Conservation (phyloP, 2,888 invertebrate genomes). For the Drosophila lutescens region DNA sequence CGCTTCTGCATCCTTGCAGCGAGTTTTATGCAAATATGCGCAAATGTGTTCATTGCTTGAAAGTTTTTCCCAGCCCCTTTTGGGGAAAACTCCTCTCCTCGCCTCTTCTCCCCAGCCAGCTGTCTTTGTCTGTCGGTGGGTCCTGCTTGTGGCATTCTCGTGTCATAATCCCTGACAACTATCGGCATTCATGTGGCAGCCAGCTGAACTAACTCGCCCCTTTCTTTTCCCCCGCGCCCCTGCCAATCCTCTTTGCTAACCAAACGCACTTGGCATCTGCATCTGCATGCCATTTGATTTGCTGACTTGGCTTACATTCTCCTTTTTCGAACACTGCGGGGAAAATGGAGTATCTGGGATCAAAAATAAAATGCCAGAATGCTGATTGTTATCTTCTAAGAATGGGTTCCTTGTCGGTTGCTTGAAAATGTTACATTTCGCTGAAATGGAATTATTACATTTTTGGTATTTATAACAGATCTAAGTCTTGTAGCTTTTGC, state of each 20-base stretch:
- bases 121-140: conserved; percentile 14
- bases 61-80: conserved; percentile 55
- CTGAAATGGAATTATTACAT: too few relatives aligned
- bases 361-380: too few relatives aligned
- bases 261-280: conserved; percentile 41
- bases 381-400: not conserved
- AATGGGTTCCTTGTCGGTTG: not conserved
- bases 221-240: not conserved
- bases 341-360: not conserved
- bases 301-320: conserved; percentile 49
- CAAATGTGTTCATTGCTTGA: conserved; percentile 76
- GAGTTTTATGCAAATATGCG: conserved; percentile 77
- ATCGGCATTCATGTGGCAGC: conserved; percentile 69
- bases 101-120: not conserved
- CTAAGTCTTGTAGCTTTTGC: too few relatives aligned
- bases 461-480: too few relatives aligned
- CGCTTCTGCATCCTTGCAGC: conserved; percentile 32
- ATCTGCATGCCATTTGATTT: conserved; percentile 68
- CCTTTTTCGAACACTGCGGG: conserved; percentile 17
- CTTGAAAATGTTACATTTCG: not conserved
- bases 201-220: conserved; percentile 32
- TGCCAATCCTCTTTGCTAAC: conserved; percentile 31
- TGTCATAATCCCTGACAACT: conserved; percentile 80
- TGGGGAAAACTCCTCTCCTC: not conserved
- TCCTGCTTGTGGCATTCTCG: conserved; percentile 49